Conservation (phyloP, 1,140 invertebrate species). For the Riptortus pedestris region DNA sequence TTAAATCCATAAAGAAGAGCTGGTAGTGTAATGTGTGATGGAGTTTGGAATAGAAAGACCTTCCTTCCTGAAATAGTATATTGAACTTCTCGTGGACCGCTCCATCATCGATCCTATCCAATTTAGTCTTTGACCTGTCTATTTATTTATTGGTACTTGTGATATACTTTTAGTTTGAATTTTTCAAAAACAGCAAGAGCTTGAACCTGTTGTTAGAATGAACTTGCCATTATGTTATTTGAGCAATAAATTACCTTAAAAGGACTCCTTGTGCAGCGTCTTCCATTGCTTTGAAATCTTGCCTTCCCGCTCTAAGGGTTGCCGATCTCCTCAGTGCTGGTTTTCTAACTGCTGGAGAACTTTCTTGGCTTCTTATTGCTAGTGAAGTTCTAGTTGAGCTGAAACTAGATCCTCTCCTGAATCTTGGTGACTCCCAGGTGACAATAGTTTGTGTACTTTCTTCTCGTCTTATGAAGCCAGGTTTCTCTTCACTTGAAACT, state of each 20-base stretch:
- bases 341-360: slow-evolving; percentile 20
- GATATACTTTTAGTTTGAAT: too few species aligned
- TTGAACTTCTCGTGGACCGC: too few species aligned
- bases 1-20: too few species aligned
- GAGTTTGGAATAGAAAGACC: too few species aligned
- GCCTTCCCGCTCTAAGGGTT: slow-evolving; percentile 37
- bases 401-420: slow-evolving; percentile 26
- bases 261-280: slow-evolving; percentile 26
- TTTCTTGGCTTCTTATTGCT: not conserved
- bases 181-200: too few species aligned
- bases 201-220: too few species aligned
- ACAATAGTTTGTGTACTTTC: slow-evolving; percentile 23
- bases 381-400: slow-evolving; percentile 25
- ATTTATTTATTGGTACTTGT: too few species aligned
- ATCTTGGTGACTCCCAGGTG: slow-evolving; percentile 28
- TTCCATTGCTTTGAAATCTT: slow-evolving; percentile 27
- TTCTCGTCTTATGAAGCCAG: slow-evolving; percentile 16
- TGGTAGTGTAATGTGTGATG: too few species aligned
- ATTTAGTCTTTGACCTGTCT: too few species aligned
- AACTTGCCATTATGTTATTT: too few species aligned
- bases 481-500: slow-evolving; percentile 25
- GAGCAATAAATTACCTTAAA: not conserved
- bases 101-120: too few species aligned
- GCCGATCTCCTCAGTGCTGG: slow-evolving; percentile 43
- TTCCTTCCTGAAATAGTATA: too few species aligned